These are phyloP conservation scores for Leptogaster cylindrica DNA, from an alignment of 2,888 invertebrate genomes.

Conservation along the genomic window DNA sequence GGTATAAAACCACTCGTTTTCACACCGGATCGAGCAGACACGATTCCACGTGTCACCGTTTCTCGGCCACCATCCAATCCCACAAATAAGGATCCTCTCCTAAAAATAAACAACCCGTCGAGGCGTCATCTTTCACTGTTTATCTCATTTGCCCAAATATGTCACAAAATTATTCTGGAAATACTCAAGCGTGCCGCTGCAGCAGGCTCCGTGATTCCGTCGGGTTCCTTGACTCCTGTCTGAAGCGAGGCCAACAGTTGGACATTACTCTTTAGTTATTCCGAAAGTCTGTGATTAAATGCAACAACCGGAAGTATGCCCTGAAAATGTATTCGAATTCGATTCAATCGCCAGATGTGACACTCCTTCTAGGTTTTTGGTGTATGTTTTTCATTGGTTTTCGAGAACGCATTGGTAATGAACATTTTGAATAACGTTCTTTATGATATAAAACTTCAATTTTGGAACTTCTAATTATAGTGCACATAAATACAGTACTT, in stretches of 20 bases:
- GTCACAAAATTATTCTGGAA: constrained; percentile 44
- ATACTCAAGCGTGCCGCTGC: constrained; percentile 23
- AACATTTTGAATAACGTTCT: too few species aligned
- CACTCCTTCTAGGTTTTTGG: background rate
- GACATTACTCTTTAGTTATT: constrained; percentile 14
- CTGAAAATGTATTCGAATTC: constrained; percentile 1
- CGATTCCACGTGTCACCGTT: background rate
- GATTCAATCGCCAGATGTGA: constrained; percentile 32
- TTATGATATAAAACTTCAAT: too few species aligned
- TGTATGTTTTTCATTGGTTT: too few species aligned
- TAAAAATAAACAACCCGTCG: constrained; percentile 22
- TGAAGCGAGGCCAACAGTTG: constrained; percentile 19
- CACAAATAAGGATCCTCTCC: constrained; percentile 22
- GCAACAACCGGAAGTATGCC: constrained; percentile 41
- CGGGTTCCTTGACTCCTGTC: constrained; percentile 25
- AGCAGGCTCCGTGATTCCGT: background rate
- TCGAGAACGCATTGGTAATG: too few species aligned
- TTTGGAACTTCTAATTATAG: too few species aligned
- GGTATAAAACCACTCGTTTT: constrained; percentile 2
- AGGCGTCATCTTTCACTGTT: constrained; percentile 36
- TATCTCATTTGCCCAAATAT: constrained; percentile 47
- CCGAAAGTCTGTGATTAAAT: constrained; percentile 13
- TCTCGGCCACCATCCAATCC: background rate
- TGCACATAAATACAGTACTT: too few species aligned
- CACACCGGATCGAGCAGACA: background rate